Evolutionary conservation across 1,140 invertebrate species (phyloP).

Genomic region (Daktulosphaira vitifoliae): DNA sequence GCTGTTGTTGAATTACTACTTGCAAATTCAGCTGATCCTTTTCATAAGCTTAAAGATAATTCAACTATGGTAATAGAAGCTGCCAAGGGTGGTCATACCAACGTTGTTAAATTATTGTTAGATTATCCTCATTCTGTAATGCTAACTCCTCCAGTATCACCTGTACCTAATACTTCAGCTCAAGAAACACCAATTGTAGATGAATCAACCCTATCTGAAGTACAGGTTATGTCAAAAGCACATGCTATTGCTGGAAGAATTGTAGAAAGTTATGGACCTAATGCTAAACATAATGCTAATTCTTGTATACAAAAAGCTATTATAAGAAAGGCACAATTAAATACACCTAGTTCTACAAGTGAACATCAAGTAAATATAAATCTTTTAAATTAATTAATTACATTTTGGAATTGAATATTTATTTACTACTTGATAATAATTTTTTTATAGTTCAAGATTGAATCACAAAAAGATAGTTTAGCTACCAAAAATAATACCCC

Average conservation of each 20-base stretch:
- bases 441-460: constrained; percentile 12
- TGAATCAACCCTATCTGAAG: constrained; percentile 20
- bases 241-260: constrained; percentile 27
- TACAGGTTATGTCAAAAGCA: constrained; percentile 12
- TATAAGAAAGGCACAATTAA: constrained; percentile 25
- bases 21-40: constrained; percentile 83
- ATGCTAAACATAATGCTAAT: constrained; percentile 26
- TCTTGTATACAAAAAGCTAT: constrained; percentile 26
- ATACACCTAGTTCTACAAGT: neutral
- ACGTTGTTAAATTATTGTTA: constrained; percentile 85
- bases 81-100: constrained; percentile 91
- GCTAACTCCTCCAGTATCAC: constrained; percentile 47
- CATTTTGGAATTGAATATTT: no score
- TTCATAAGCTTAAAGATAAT: constrained; percentile 95
- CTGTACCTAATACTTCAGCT: constrained; percentile 10
- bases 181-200: constrained; percentile 7
- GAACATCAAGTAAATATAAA: constrained; percentile 9
- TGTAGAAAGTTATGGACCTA: constrained; percentile 21
- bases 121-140: constrained; percentile 85
- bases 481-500: neutral
- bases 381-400: no score
- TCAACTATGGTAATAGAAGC: constrained; percentile 98
- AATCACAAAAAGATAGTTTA: neutral
- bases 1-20: constrained; percentile 86
- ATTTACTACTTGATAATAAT: no score